These are phyloP conservation scores for Melolontha melolontha DNA, from an alignment of 2,888 invertebrate genomes.

Conservation along the genomic window DNA sequence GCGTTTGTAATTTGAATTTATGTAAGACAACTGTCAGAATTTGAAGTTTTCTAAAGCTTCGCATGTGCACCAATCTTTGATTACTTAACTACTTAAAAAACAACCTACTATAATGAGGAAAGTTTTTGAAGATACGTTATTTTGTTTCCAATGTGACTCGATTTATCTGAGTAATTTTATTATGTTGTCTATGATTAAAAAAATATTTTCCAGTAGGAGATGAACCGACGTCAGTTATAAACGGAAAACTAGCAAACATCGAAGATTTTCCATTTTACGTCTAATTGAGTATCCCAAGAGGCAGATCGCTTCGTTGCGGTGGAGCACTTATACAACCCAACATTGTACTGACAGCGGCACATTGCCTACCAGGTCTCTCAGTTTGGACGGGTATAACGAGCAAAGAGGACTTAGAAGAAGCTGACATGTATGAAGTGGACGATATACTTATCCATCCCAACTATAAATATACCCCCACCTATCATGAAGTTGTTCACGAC, in stretches of 20 bases:
- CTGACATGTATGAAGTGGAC: background rate
- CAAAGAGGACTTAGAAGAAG: background rate
- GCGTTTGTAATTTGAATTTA: too few species aligned
- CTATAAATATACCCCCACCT: background rate
- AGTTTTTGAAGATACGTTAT: too few species aligned
- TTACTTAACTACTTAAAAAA: too few species aligned
- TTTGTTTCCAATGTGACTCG: too few species aligned
- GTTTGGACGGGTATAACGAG: background rate
- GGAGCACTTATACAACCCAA: background rate
- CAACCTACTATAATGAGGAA: too few species aligned
- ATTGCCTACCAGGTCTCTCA: background rate
- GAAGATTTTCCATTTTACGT: conserved; percentile 19
- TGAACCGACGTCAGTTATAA: background rate
- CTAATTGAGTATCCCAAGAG: background rate
- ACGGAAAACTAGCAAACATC: background rate
- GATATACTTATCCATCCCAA: background rate
- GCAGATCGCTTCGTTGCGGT: background rate
- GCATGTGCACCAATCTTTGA: too few species aligned
- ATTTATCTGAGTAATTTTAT: too few species aligned
- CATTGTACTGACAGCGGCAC: conserved; percentile 10
- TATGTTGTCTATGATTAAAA: too few species aligned
- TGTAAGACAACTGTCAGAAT: too few species aligned
- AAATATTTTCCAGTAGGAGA: conserved; percentile 2
- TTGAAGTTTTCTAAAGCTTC: too few species aligned
- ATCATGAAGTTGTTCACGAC: background rate